Evolutionary conservation across 2,113 vertebrate genomes (phyloP), one percentile per base, ranked within the genome.

Genomic region (Phainopepla nitens): DNA sequence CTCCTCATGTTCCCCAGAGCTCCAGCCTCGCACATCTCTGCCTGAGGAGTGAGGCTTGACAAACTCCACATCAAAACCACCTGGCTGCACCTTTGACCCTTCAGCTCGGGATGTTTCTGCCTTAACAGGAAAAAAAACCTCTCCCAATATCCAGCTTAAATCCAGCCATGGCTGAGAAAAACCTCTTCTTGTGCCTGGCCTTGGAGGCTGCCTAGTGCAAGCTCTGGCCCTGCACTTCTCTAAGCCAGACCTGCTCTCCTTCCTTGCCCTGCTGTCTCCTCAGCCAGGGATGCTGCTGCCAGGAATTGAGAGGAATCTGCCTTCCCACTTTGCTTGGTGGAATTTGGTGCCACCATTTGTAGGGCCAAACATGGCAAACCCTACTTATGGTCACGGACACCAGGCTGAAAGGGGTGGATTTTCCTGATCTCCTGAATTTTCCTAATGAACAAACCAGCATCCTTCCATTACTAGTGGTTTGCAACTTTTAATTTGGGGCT

Each of bases 381-480:
- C 13, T 10, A 6, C 29, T 41, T 8, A 0, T 3, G 33, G 42
- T 11, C 15, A 3, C 0, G 4, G 65, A 13, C 41, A 17, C 18
- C 22, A 10, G 19, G 31, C 58, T 72, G 69, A 7, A 28, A 24
- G 58, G 4, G 5, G 4, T 7, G 18, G 6, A 3, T 19, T 27
- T 33, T 21, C 39, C 16, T 39, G 39, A 39, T 39, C 12, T 39
- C 39, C 39, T 39, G 39, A 39, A 39, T 39, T 39, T 39, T 39
- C 39, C 39, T 39, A 9, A 39, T 12, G 12, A 39, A 39, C 39
- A 12, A 39, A 58, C 13, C 4, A 3, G 27, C 58, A 6, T 7
- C 0, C 0, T 4, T 39, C 2, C 0, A 1, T 35, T 8, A 13
- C 18, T 8, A 7, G 2, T 6, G 7, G 24, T 25, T 35, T 42